These are phyloP conservation scores for Planococcus citri DNA, from an alignment of 1,140 invertebrate genomes.

Conservation along the genomic window DNA sequence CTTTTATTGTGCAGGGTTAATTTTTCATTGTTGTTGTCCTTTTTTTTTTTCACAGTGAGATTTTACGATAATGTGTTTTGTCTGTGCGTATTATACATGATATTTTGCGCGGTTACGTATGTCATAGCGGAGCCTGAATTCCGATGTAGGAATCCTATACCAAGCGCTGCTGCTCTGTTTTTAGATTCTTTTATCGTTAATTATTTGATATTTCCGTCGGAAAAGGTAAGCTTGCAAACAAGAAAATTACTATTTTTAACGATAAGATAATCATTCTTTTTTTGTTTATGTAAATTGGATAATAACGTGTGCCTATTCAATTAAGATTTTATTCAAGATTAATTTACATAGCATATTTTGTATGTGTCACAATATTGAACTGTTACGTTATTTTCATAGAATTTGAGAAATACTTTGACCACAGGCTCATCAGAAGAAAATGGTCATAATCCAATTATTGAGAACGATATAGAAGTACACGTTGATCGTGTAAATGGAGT, in stretches of 20 bases:
- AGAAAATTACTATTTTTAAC: no score
- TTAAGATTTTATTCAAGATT: no score
- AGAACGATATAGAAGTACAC: not conserved
- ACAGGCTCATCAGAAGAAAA: not conserved
- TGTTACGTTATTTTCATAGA: not conserved
- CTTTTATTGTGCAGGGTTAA: not conserved
- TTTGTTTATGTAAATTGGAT: no score
- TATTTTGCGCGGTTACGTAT: not conserved
- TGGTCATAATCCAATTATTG: not conserved
- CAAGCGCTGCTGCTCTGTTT: not conserved
- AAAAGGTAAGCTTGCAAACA: not conserved
- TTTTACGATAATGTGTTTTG: slow-evolving; percentile 8
- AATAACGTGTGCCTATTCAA: no score
- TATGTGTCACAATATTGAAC: not conserved
- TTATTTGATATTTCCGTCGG: not conserved
- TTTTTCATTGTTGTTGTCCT: not conserved
- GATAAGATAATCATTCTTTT: no score
- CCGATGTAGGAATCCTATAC: not conserved
- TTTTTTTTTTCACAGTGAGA: not conserved
- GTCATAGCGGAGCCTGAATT: not conserved
- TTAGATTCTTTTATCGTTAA: not conserved
- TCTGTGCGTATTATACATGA: not conserved
- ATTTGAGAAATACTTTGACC: not conserved
- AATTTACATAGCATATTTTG: no score
- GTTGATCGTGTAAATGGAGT: not conserved